phyloP scores from a whole-genome alignment of 2,797 vertebrate species.

The Perodicticus potto region DNA sequence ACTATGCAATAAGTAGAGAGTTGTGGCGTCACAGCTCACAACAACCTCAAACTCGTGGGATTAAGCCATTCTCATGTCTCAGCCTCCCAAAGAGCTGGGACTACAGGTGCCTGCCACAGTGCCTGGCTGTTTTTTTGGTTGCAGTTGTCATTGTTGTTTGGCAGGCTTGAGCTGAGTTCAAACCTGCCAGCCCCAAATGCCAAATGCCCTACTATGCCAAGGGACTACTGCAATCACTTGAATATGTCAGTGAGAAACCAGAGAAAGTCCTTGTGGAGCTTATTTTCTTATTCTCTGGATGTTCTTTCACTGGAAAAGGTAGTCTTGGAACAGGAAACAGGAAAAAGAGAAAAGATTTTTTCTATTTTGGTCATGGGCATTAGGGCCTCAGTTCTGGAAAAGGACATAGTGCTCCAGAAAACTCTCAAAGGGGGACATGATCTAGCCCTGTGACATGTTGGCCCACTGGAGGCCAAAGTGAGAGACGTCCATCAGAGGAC shows the following conservation, averaged over 20 bases:
- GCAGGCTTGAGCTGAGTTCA: no score
- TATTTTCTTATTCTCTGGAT: not conserved
- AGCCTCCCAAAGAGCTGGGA: no score
- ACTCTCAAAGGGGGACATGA: not conserved
- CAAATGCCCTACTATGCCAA: not conserved
- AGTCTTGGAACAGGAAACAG: not conserved
- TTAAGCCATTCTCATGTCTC: no score
- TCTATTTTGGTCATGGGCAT: not conserved
- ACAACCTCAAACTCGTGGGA: no score
- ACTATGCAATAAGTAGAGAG: no score
- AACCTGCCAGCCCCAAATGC: not conserved
- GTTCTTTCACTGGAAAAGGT: not conserved
- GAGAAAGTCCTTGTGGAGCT: not conserved
- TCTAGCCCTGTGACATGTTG: not conserved
- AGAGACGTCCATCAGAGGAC: not conserved
- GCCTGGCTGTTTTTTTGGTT: no score
- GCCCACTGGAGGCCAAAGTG: not conserved
- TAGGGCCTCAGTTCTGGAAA: not conserved
- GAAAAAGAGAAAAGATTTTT: not conserved
- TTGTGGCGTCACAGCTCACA: no score
- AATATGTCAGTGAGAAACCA: conserved; percentile 8
- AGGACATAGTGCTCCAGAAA: not conserved
- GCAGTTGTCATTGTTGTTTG: no score
- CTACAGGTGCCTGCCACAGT: no score
- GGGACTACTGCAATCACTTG: not conserved